Evolutionary conservation across 2,113 vertebrate genomes (phyloP).

Genomic region (Perccottus glenii): DNA sequence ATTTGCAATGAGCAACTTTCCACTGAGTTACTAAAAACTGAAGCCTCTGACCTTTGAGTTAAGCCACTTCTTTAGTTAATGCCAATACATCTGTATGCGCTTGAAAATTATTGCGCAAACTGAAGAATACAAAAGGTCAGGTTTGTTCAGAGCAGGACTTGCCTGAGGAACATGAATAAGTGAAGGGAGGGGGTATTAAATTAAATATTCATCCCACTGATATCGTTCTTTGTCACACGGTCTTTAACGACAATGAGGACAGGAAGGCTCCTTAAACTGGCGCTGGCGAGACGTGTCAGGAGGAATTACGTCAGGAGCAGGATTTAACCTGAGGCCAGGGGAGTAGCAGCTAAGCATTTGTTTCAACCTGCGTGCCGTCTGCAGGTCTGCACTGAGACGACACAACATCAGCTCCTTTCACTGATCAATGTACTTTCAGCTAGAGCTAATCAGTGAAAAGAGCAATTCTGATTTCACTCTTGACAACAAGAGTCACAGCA

Average conservation of each 20-base stretch:
- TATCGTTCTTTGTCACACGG: constrained; percentile 78
- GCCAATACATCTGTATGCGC: too few species aligned
- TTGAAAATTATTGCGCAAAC: too few species aligned
- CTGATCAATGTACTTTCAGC: constrained; percentile 36
- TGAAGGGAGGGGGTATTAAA: constrained; percentile 48
- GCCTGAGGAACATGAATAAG: constrained; percentile 74
- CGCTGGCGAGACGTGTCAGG: constrained; percentile 56
- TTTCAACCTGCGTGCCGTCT: constrained; percentile 43
- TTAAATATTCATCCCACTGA: constrained; percentile 78
- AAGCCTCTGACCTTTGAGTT: too few species aligned
- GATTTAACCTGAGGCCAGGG: constrained; percentile 55
- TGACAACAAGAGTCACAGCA: too few species aligned
- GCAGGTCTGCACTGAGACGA: constrained; percentile 1
- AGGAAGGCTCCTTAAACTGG: constrained; percentile 52
- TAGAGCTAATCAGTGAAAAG: constrained; percentile 2
- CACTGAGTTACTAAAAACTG: too few species aligned
- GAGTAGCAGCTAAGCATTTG: constrained; percentile 40
- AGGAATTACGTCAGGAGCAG: constrained; percentile 51
- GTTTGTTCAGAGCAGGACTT: background rate
- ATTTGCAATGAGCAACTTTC: too few species aligned
- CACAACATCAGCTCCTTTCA: constrained; percentile 5
- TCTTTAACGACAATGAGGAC: constrained; percentile 73
- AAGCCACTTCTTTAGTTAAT: too few species aligned
- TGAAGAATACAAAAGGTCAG: background rate
- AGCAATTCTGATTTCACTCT: too few species aligned